Evolutionary conservation across 2,113 vertebrate genomes (phyloP).

Genomic region (Dolichallabes microphthalmus): DNA sequence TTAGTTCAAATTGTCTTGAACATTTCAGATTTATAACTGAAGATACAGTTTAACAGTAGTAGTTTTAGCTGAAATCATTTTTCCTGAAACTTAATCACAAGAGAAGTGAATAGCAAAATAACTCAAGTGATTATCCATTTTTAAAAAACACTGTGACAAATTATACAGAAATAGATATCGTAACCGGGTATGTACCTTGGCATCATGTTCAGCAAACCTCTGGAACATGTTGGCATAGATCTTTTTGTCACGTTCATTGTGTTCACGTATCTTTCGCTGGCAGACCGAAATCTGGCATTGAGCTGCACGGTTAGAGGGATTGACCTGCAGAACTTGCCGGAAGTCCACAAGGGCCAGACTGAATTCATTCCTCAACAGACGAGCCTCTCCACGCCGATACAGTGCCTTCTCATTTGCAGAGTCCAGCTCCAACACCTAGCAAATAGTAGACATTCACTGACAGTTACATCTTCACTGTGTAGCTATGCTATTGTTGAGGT

Average conservation of each 20-base stretch:
- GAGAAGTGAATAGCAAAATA: not conserved
- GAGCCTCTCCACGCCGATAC: constrained; percentile 87
- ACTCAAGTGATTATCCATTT: not conserved
- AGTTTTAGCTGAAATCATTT: not conserved
- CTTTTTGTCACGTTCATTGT: constrained; percentile 87
- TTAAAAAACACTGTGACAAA: not conserved
- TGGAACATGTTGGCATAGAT: constrained; percentile 97
- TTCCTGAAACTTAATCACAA: too few species aligned
- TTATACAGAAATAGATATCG: not conserved
- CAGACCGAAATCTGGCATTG: constrained; percentile 82
- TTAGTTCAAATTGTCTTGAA: not conserved
- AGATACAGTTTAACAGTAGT: not conserved
- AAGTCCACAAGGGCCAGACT: constrained; percentile 85
- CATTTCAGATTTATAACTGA: not conserved
- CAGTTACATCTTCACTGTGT: not conserved
- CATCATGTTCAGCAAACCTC: constrained; percentile 91
- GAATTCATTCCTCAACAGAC: constrained; percentile 86
- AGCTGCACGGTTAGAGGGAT: constrained; percentile 86
- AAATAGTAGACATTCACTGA: constrained; percentile 5
- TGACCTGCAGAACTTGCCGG: constrained; percentile 84
- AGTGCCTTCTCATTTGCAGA: constrained; percentile 88
- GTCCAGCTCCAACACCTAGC: constrained; percentile 85
- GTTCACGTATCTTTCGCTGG: constrained; percentile 87
- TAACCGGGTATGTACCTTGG: constrained; percentile 75
- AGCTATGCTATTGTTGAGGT: not conserved